A percentile compares a stretch with the other conserved stretches of the same genome.
phyloP scores from a whole-genome alignment of 1,140 invertebrate species.

The Battus philenor region DNA sequence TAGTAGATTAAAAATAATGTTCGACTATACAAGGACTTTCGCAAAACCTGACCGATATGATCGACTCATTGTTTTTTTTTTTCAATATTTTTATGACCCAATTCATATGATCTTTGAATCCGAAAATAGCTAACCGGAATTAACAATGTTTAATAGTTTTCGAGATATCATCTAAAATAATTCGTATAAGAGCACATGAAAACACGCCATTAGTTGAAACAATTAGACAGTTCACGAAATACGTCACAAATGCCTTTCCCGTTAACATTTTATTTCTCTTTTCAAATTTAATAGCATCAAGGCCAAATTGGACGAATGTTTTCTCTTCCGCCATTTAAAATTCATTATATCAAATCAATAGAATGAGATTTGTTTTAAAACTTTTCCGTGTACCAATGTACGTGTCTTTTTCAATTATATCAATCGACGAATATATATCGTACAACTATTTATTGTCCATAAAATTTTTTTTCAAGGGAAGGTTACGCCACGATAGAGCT shows the following conservation, averaged over 20 bases:
- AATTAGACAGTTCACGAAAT: background rate
- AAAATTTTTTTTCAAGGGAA: slow-evolving; percentile 30
- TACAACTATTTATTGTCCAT: background rate
- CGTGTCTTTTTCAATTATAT: no score
- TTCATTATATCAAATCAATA: background rate
- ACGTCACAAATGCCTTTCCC: background rate
- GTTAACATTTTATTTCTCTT: background rate
- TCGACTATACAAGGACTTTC: slow-evolving; percentile 20
- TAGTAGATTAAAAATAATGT: slow-evolving; percentile 19
- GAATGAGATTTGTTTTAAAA: no score
- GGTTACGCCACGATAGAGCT: slow-evolving; percentile 25
- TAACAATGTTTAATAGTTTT: no score
- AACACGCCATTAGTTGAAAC: no score
- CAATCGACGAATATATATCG: slow-evolving; percentile 1
- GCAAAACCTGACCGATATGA: slow-evolving; percentile 21
- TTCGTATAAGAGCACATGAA: no score
- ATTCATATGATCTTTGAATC: no score
- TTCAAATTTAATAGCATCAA: no score
- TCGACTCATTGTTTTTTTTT: slow-evolving; percentile 11
- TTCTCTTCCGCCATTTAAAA: slow-evolving; percentile 12
- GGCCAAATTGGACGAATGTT: slow-evolving; percentile 5
- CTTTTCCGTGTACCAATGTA: no score
- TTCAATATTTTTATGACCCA: no score
- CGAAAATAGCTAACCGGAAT: no score
- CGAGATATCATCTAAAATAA: no score